Evolutionary conservation across 2,888 invertebrate species (phyloP), one percentile per base, ranked within the genome.

Genomic region (Nemoura dubitans): DNA sequence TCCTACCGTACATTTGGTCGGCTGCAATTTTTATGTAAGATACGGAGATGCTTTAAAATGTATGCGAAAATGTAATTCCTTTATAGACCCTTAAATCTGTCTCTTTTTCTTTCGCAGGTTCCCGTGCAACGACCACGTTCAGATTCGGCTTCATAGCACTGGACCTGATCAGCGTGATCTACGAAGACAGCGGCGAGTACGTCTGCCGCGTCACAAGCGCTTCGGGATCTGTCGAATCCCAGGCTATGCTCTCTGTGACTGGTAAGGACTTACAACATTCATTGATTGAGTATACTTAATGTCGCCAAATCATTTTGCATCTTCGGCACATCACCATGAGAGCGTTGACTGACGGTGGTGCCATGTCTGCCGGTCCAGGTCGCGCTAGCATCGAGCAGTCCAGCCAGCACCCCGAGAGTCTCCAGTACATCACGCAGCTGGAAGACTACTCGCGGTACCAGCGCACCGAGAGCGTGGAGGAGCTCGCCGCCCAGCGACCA

Each of bases 141-240:
- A 97, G 98, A 91, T 99, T 99, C 93, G 99, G 99, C 90, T 99
- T 98, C 91, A 98, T 99, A 90, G 97, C 98, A 89, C 94, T 98
- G 89, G 98, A 98, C 91, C 94, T 98, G 91, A 94, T 98, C 89
- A 96, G 97, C 92, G 94, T 98, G 87, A 95, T 96, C 89, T 92
- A 95, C 88, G 95, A 96, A 90, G 98, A 99, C 91, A 95, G 95
- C 90, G 99, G 98, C 87, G 97, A 97, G 92, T 98, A 98, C 90
- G 94, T 96, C 88, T 98, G 98, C 92, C 95, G 97, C 88, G 97
- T 97, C 83, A 94, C 95, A 76, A 98, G 97, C 91, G 95, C 96
- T 82, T 95, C 97, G 80, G 99, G 98, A 90, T 94, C 95, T 90
- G 97, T 96, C 84, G 96, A 97, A 92, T 98, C 97, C 16, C 95